These are phyloP conservation scores for Nebria brevicollis DNA, from an alignment of 2,888 invertebrate species.

Conservation along the genomic window DNA sequence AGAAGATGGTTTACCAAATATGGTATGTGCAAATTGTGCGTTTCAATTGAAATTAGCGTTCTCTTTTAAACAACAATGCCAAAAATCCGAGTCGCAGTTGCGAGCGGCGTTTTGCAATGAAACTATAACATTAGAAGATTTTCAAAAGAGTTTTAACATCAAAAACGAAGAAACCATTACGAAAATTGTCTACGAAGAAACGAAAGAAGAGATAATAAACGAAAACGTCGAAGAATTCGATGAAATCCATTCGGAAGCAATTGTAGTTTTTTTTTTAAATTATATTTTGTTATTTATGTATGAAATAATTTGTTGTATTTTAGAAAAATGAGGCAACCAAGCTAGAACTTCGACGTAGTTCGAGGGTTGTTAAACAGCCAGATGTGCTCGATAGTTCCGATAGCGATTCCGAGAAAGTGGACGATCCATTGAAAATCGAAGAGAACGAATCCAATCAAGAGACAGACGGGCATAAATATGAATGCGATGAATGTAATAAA, in stretches of 20 bases:
- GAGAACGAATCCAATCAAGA: constrained; percentile 2
- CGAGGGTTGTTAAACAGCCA: background rate
- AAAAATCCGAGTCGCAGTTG: constrained; percentile 55
- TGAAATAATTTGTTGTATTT: background rate
- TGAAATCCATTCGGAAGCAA: background rate
- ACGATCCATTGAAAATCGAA: constrained; percentile 15
- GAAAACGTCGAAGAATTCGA: constrained; percentile 23
- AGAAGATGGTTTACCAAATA: constrained; percentile 57
- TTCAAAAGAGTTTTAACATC: constrained; percentile 7
- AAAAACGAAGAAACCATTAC: constrained; percentile 15
- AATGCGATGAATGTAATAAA: constrained; percentile 55
- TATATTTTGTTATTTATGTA: background rate
- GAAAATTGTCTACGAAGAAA: constrained; percentile 21
- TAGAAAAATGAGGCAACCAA: background rate
- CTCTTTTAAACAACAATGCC: constrained; percentile 57
- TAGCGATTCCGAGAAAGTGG: constrained; percentile 6
- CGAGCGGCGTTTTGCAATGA: constrained; percentile 47
- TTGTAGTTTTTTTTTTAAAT: background rate
- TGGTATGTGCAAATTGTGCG: constrained; percentile 57
- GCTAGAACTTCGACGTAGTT: background rate
- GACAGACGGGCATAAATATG: constrained; percentile 37
- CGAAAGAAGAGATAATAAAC: constrained; percentile 12
- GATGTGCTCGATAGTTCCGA: background rate
- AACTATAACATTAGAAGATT: constrained; percentile 4
- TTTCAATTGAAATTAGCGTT: constrained; percentile 55